These are phyloP conservation scores for Hoplodrina blanda DNA, from an alignment of 2,888 invertebrate species.

Conservation along the genomic window DNA sequence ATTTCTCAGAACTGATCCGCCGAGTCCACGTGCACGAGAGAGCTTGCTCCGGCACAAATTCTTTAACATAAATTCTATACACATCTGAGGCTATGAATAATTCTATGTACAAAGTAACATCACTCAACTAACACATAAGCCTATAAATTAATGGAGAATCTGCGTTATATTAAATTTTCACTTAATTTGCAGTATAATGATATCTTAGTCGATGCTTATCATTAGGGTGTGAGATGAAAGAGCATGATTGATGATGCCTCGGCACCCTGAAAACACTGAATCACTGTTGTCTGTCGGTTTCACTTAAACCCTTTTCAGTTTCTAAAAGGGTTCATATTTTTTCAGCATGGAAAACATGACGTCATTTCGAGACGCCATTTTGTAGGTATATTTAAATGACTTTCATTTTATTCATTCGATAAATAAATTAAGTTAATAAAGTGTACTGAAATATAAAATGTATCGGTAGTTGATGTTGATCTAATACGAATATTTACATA, in stretches of 20 bases:
- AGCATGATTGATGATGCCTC: slow-evolving; percentile 74
- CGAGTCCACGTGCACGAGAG: background rate
- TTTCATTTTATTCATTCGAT: slow-evolving; percentile 43
- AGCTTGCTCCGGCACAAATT: background rate
- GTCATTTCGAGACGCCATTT: slow-evolving; percentile 52
- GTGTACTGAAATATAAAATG: slow-evolving; percentile 22
- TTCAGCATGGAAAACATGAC: slow-evolving; percentile 58
- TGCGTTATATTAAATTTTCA: slow-evolving; percentile 57
- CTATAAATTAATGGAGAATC: slow-evolving; percentile 53
- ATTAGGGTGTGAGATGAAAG: slow-evolving; percentile 69
- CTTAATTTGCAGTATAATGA: slow-evolving; percentile 65
- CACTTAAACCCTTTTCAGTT: slow-evolving; percentile 71
- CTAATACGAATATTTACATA: slow-evolving; percentile 24
- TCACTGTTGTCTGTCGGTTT: slow-evolving; percentile 78
- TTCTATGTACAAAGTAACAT: slow-evolving; percentile 11
- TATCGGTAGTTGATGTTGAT: slow-evolving; percentile 8
- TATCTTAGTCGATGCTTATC: slow-evolving; percentile 71
- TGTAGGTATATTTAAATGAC: slow-evolving; percentile 41
- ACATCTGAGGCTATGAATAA: background rate
- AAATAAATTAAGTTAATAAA: slow-evolving; percentile 47
- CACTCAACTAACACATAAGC: slow-evolving; percentile 23
- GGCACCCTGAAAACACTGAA: slow-evolving; percentile 70
- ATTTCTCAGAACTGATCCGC: background rate
- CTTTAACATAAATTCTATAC: background rate
- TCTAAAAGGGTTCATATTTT: slow-evolving; percentile 68